Evolutionary conservation across 2,888 invertebrate species (phyloP).

Genomic region (Pimpla rufipes): DNA sequence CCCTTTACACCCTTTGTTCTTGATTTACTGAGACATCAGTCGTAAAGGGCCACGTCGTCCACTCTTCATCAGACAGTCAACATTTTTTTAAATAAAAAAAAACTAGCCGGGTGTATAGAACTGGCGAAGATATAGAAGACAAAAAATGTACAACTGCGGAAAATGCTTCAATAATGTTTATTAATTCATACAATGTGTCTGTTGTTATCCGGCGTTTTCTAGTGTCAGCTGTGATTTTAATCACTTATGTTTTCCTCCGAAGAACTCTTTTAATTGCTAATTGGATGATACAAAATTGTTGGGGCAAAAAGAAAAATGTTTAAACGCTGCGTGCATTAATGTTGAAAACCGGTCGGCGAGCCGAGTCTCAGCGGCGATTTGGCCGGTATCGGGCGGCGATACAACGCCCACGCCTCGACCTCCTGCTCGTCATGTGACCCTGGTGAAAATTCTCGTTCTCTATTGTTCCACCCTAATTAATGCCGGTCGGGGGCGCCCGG

Average conservation of each 20-base stretch:
- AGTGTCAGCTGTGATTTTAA: too few species aligned
- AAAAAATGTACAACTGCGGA: neutral
- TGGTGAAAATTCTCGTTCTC: constrained; percentile 84
- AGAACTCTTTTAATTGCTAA: too few species aligned
- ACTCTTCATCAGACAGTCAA: too few species aligned
- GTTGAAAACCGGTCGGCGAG: neutral
- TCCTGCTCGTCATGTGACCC: constrained; percentile 80
- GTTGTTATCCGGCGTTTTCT: too few species aligned
- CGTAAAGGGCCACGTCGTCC: constrained; percentile 26
- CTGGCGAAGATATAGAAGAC: neutral
- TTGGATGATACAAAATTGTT: neutral
- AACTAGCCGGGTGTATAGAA: too few species aligned
- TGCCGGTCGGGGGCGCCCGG: constrained; percentile 65
- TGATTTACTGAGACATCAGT: constrained; percentile 44
- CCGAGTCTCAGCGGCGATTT: constrained; percentile 37
- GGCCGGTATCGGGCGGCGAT: constrained; percentile 68
- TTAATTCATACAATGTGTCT: neutral
- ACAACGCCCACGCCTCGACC: constrained; percentile 83
- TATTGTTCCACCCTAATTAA: constrained; percentile 85
- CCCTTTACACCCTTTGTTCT: constrained; percentile 81
- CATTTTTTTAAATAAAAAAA: too few species aligned
- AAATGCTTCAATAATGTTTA: neutral
- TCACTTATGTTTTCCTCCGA: too few species aligned
- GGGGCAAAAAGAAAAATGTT: neutral
- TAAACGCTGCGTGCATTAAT: neutral